Percentiles rank a stretch among this genome's conserved stretches.
Evolutionary conservation across 1,140 invertebrate species (phyloP).

Genomic region (Rhyacophila brunnea): DNA sequence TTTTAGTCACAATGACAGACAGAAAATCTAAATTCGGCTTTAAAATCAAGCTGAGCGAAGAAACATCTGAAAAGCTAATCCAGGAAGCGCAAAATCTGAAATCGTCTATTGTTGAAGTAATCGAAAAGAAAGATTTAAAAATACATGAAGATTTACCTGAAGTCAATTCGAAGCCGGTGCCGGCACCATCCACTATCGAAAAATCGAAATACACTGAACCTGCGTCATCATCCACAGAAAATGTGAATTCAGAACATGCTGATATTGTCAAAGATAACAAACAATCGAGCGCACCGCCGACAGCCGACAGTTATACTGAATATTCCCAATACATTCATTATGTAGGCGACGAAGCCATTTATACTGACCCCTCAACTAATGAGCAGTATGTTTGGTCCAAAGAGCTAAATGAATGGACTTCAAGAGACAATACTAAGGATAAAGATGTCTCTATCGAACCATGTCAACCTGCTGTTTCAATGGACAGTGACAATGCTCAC

Average conservation of each 20-base stretch:
- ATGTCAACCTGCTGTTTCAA: constrained; percentile 40
- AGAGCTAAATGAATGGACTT: constrained; percentile 62
- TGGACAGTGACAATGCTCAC: constrained; percentile 72
- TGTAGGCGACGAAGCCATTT: constrained; percentile 68
- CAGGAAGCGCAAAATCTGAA: constrained; percentile 8
- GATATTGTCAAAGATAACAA: not conserved
- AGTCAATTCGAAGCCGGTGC: too few relatives aligned
- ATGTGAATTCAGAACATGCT: too few relatives aligned
- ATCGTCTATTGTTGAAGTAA: not conserved
- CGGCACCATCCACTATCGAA: too few relatives aligned
- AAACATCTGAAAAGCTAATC: constrained; percentile 32
- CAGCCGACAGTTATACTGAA: constrained; percentile 3
- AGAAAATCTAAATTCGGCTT: constrained; percentile 24
- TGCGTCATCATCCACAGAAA: too few relatives aligned
- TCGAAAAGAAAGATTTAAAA: too few relatives aligned
- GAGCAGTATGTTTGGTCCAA: constrained; percentile 68
- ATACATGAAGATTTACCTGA: too few relatives aligned
- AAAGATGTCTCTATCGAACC: constrained; percentile 40
- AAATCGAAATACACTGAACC: too few relatives aligned
- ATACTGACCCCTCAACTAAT: constrained; percentile 68
- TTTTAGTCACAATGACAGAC: constrained; percentile 14
- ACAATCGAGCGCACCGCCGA: not conserved
- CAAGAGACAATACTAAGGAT: constrained; percentile 43
- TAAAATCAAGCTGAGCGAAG: constrained; percentile 22
- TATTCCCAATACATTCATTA: constrained; percentile 50